phyloP scores from a whole-genome alignment of 2,888 invertebrate genomes.

The Leptinotarsa tumamoca region DNA sequence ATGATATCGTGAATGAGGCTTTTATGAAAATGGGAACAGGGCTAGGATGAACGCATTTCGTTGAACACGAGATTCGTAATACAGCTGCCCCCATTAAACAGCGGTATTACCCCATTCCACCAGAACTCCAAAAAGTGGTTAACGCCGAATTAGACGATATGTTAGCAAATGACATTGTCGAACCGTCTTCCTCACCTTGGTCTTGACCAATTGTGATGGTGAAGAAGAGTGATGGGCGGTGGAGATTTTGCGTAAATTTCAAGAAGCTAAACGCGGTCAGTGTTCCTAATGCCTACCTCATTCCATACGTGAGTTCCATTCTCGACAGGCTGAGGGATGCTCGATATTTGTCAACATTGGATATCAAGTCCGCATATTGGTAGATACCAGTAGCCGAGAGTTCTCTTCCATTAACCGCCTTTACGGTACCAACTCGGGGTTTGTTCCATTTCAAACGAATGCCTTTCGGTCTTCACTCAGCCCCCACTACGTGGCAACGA shows the following conservation, averaged over 20 bases:
- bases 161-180: not conserved
- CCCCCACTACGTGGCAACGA: too few species aligned
- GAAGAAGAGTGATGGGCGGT: constrained; percentile 53
- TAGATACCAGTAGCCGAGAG: constrained; percentile 32
- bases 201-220: constrained; percentile 52
- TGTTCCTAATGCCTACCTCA: constrained; percentile 35
- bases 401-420: constrained; percentile 28
- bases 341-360: not conserved
- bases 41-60: not conserved
- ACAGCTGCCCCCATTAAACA: not conserved
- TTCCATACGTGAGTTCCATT: constrained; percentile 28
- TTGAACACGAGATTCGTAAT: not conserved
- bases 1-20: not conserved
- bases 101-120: not conserved
- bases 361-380: constrained; percentile 38
- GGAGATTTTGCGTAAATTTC: constrained; percentile 51
- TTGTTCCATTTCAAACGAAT: constrained; percentile 40
- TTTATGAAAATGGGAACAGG: not conserved
- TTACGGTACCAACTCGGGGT: constrained; percentile 22
- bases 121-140: not conserved
- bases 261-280: constrained; percentile 46
- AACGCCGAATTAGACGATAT: not conserved
- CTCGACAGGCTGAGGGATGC: constrained; percentile 38
- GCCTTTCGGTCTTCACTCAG: constrained; percentile 26
- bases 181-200: constrained; percentile 51